Evolutionary conservation across 2,888 invertebrate species (phyloP).

Genomic region (Limenitis camilla): DNA sequence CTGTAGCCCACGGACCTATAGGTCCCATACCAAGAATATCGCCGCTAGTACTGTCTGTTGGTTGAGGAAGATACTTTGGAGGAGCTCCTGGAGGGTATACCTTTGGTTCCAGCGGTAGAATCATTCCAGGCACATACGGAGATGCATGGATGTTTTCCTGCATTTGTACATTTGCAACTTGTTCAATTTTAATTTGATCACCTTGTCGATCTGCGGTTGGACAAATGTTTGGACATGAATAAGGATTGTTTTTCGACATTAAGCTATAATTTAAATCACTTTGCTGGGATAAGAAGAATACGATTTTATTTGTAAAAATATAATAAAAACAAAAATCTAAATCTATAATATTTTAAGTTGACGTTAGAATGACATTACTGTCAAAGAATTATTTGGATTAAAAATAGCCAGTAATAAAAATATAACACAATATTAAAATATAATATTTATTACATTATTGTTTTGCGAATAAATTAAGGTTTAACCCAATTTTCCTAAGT

Average conservation of each 20-base stretch:
- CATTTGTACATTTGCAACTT: conserved; percentile 29
- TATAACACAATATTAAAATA: neutral
- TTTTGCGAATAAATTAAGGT: neutral
- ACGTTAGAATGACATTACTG: conserved; percentile 6
- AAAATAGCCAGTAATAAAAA: neutral
- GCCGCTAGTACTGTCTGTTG: conserved; percentile 58
- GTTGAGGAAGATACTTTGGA: conserved; percentile 57
- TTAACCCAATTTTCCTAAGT: neutral
- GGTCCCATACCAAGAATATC: conserved; percentile 60
- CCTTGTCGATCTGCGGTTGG: conserved; percentile 27
- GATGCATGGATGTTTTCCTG: conserved; percentile 30
- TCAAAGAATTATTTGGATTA: neutral
- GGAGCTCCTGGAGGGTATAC: conserved; percentile 51
- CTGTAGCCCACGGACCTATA: conserved; percentile 83
- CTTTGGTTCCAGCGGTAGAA: conserved; percentile 46
- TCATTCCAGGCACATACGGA: conserved; percentile 51
- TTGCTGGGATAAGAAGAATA: neutral
- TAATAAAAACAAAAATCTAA: neutral
- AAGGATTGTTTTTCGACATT: conserved; percentile 34
- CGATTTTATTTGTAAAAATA: neutral
- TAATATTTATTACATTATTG: neutral
- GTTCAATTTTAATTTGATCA: conserved; percentile 22
- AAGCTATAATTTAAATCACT: conserved; percentile 23
- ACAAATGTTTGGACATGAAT: conserved; percentile 53
- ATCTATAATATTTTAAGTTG: conserved; percentile 2